Evolutionary conservation across 2,797 vertebrate genomes (phyloP).

Genomic region (Falco columbarius): DNA sequence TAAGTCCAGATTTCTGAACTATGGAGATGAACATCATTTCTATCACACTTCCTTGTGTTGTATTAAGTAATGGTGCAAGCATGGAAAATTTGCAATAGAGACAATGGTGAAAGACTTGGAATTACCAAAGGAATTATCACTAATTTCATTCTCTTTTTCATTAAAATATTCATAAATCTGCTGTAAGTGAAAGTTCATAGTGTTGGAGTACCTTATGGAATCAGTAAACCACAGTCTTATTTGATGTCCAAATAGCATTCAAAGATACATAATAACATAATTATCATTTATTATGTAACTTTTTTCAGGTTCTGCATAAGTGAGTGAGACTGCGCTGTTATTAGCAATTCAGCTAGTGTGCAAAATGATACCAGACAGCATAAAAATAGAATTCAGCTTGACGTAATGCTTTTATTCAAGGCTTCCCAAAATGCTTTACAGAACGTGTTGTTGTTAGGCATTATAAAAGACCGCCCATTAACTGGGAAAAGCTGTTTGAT

Average conservation of each 20-base stretch:
- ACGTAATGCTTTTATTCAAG: background rate
- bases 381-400: background rate
- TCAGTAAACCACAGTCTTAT: conserved; percentile 18
- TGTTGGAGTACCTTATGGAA: background rate
- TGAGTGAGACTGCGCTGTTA: background rate
- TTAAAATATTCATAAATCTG: conserved; percentile 45
- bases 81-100: conserved; percentile 27
- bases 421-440: background rate
- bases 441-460: background rate
- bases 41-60: background rate
- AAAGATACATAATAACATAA: background rate
- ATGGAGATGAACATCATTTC: background rate
- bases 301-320: background rate
- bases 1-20: background rate
- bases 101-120: conserved; percentile 35
- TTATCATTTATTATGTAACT: background rate
- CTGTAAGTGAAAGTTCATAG: background rate
- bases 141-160: conserved; percentile 39
- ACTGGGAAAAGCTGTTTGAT: background rate
- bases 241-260: background rate
- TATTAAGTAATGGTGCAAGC: conserved; percentile 25
- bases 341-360: background rate
- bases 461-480: conserved; percentile 12
- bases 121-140: background rate
- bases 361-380: background rate